These are phyloP conservation scores for Drosophila kohkoa DNA, from an alignment of 1,140 invertebrate genomes.

Conservation along the genomic window DNA sequence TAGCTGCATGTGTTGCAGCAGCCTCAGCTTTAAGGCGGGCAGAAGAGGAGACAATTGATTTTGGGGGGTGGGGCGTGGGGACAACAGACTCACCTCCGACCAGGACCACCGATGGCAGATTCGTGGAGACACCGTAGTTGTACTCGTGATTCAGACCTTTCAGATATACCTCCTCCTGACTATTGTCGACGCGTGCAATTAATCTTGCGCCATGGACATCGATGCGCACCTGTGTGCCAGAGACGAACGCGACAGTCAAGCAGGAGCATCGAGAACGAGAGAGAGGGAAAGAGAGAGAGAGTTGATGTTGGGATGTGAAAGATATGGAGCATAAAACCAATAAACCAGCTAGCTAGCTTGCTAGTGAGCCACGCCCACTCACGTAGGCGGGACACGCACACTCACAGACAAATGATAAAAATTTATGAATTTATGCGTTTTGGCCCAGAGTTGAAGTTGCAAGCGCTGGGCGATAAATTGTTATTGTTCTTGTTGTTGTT, in stretches of 20 bases:
- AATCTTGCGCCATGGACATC: conserved; percentile 93
- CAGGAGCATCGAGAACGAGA: conserved; percentile 2
- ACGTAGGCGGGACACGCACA: conserved; percentile 5
- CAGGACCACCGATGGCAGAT: conserved; percentile 93
- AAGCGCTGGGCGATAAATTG: conserved; percentile 74
- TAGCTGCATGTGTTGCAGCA: conserved; percentile 44
- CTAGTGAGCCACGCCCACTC: conserved; percentile 18
- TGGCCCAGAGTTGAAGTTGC: conserved; percentile 74
- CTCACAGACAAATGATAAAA: conserved; percentile 79
- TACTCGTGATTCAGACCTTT: conserved; percentile 92
- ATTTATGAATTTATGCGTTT: conserved; percentile 84
- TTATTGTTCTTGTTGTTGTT: conserved; percentile 57
- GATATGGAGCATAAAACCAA: conserved; percentile 75
- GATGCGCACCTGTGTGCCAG: conserved; percentile 88
- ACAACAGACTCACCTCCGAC: conserved; percentile 90
- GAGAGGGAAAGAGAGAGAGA: not conserved
- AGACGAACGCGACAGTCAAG: conserved; percentile 4
- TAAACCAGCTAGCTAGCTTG: conserved; percentile 68
- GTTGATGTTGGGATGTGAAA: conserved; percentile 31
- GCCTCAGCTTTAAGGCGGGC: conserved; percentile 62
- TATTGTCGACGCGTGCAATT: conserved; percentile 93
- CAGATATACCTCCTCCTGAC: conserved; percentile 91
- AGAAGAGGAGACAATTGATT: conserved; percentile 63
- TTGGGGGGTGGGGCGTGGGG: conserved; percentile 10
- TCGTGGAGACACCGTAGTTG: conserved; percentile 93